Base-by-base conservation (phyloP, 1,140 invertebrate species). In the Tyrophagus putrescentiae region DNA sequence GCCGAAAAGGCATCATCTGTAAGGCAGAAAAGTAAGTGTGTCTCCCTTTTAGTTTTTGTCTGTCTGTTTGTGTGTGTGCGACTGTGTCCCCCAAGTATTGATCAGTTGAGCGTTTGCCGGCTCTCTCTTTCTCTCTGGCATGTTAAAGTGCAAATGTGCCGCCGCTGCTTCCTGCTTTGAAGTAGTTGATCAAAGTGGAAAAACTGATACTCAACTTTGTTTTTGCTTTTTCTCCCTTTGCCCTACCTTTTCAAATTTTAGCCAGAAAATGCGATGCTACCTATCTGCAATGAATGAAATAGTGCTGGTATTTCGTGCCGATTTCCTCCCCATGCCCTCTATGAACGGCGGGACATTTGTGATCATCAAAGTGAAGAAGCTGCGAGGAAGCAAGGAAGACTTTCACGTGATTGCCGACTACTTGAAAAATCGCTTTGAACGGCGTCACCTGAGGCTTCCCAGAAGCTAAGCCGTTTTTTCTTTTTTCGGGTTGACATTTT, bases 1-100 rank as follows among this genome's bases (percentile, higher is more conserved):
- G 21, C 31, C 23, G 31, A 29, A 48, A 48, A 48, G 45, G 45
- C 45, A 48, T 48, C 45, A 48, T 25, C 45, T 48, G 45, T 48
- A 48, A 48, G 45, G 45, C 45, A 18, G 45, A 48, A 21, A 48
- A 48, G 45, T 48, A 48, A 48, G 45, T 48, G 6, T 7, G 13
- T 48, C 21, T 13, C 45, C 21, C 36, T 39, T 39, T 13, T 39
- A 39, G 36, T 39, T 13, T n/a, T n/a, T n/a, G n/a, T n/a, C n/a
- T n/a, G n/a, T n/a, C n/a, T n/a, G n/a, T n/a, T n/a, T n/a, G n/a
- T n/a, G n/a, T n/a, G n/a, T n/a, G n/a, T n/a, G n/a, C n/a, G n/a
- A n/a, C n/a, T n/a, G n/a, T n/a, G n/a, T n/a, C n/a, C n/a, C 48
- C 48, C 21, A 13, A 50, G 23, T 11, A 11, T 21, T 50, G 21